phyloP scores from a whole-genome alignment of 2,888 invertebrate genomes.

The Drosophila monieri region DNA sequence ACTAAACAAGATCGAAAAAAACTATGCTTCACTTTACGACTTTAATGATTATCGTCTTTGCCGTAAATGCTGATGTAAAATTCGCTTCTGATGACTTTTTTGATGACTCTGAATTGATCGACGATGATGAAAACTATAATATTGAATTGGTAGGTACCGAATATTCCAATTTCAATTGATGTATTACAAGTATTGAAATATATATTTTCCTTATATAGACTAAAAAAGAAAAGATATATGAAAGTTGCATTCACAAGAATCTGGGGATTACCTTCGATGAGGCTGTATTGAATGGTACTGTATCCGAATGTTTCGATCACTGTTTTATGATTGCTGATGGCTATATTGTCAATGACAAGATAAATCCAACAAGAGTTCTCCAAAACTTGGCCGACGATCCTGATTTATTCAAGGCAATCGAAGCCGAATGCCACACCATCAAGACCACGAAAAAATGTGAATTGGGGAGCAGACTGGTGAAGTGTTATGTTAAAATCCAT shows the following conservation, averaged over 20 bases:
- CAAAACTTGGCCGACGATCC: not conserved
- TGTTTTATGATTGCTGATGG: not conserved
- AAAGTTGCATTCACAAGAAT: not conserved
- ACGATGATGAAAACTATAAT: too few relatives aligned
- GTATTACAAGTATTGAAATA: too few relatives aligned
- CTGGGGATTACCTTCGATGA: not conserved
- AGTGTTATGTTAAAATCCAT: not conserved
- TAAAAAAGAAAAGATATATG: too few relatives aligned
- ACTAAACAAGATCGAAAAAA: too few relatives aligned
- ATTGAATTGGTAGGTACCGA: too few relatives aligned
- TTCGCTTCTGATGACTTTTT: too few relatives aligned
- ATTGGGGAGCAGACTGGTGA: not conserved
- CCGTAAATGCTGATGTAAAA: too few relatives aligned
- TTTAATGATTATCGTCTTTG: too few relatives aligned
- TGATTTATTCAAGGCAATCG: not conserved
- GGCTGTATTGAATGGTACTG: not conserved
- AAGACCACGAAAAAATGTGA: not conserved
- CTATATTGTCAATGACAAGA: not conserved
- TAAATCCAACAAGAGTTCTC: not conserved
- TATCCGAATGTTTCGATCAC: not conserved
- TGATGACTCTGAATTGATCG: too few relatives aligned
- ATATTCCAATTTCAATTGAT: too few relatives aligned
- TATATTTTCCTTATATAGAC: too few relatives aligned
- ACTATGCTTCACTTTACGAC: too few relatives aligned
- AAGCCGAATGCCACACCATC: slow-evolving; percentile 1